A percentile compares a stretch with the other conserved stretches of the same genome.
These are phyloP conservation scores for Labroides dimidiatus DNA, from an alignment of 2,797 vertebrate species.

Conservation along the genomic window DNA sequence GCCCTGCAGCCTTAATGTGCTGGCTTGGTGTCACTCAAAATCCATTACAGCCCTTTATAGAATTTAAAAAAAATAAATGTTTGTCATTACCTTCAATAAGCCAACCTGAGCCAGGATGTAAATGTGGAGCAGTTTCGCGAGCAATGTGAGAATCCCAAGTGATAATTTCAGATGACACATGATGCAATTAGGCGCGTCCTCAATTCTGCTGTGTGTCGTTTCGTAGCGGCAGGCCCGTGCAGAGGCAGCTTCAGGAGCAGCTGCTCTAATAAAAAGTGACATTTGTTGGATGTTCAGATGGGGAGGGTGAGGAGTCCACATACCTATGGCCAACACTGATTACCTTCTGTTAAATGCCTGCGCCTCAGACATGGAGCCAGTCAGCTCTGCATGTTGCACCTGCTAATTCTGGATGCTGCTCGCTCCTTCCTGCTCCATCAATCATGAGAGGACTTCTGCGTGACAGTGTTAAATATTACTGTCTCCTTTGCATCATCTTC, in stretches of 20 bases:
- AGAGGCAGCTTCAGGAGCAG: conserved; percentile 58
- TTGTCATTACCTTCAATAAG: background rate
- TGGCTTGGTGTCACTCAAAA: conserved; percentile 10
- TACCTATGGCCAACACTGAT: conserved; percentile 54
- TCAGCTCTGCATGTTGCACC: conserved; percentile 39
- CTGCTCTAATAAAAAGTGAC: conserved; percentile 68
- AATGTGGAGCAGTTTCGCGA: conserved; percentile 13
- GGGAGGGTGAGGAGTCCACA: conserved; percentile 30
- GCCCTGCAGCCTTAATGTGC: background rate
- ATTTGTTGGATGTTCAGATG: conserved; percentile 44
- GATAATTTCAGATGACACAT: conserved; percentile 48
- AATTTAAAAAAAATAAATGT: background rate
- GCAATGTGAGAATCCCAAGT: background rate
- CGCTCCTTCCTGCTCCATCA: conserved; percentile 29
- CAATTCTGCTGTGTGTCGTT: conserved; percentile 54
- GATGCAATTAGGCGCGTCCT: conserved; percentile 53
- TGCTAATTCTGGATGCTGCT: conserved; percentile 37
- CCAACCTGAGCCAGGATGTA: background rate
- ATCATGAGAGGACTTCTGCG: conserved; percentile 39
- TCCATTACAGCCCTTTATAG: conserved; percentile 5
- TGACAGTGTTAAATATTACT: conserved; percentile 43
- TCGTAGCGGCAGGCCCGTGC: conserved; percentile 36
- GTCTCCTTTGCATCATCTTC: background rate
- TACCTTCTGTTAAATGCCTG: conserved; percentile 43
- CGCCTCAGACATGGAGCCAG: conserved; percentile 29